A percentile compares a stretch with the other conserved stretches of the same genome.
These are phyloP conservation scores for Cryptotermes secundus DNA, from an alignment of 1,140 invertebrate genomes.

Conservation along the genomic window DNA sequence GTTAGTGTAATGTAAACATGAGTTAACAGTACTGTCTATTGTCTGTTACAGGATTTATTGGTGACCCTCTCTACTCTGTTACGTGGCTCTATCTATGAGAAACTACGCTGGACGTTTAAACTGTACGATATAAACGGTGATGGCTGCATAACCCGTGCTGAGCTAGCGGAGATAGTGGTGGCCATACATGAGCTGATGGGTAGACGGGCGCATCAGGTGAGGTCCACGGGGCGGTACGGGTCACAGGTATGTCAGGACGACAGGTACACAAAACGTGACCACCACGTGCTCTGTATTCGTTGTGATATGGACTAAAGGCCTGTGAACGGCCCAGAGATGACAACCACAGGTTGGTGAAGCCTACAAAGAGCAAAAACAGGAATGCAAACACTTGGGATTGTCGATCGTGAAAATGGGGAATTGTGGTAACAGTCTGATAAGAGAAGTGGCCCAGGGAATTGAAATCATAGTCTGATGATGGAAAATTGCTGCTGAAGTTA, in stretches of 20 bases:
- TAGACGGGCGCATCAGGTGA: slow-evolving; percentile 56
- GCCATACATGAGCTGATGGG: slow-evolving; percentile 94
- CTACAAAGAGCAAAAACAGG: not conserved
- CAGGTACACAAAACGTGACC: not conserved
- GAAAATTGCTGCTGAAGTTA: no score
- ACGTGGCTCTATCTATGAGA: slow-evolving; percentile 87
- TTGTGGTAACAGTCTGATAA: no score
- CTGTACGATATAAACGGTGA: slow-evolving; percentile 96
- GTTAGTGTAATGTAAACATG: no score
- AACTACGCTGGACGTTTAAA: slow-evolving; percentile 90
- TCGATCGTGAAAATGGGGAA: no score
- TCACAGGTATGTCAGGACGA: slow-evolving; percentile 14
- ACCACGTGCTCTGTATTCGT: not conserved
- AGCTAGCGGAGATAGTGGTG: slow-evolving; percentile 94
- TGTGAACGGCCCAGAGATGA: not conserved
- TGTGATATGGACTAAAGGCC: not conserved
- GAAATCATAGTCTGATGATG: no score
- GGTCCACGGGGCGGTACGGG: not conserved
- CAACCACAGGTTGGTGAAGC: not conserved
- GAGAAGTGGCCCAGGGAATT: no score
- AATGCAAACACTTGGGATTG: no score
- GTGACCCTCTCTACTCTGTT: slow-evolving; percentile 87
- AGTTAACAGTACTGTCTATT: no score
- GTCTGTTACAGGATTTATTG: slow-evolving; percentile 75
- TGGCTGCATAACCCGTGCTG: slow-evolving; percentile 88